phyloP scores from a whole-genome alignment of 2,113 vertebrate genomes.

The Psammodynastes pulverulentus region DNA sequence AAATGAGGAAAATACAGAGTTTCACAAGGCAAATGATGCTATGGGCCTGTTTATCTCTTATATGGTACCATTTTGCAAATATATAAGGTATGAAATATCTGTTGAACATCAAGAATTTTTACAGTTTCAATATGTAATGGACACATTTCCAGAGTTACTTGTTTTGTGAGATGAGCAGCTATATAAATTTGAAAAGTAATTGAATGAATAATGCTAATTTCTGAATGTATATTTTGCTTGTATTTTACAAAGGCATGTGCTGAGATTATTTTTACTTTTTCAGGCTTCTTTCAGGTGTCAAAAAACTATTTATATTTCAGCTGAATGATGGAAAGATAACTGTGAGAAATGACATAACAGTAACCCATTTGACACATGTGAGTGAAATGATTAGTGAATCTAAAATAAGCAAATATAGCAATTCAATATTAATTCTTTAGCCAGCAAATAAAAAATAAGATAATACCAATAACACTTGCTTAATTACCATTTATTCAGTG shows the following conservation, averaged over 20 bases:
- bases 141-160: not conserved
- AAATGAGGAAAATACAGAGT: not conserved
- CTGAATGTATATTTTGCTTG: not conserved
- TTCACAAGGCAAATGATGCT: not conserved
- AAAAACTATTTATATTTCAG: conserved; percentile 95
- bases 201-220: not conserved
- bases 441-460: not conserved
- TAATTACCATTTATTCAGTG: not conserved
- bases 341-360: conserved; percentile 86
- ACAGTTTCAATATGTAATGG: not conserved
- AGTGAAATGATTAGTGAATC: conserved; percentile 57
- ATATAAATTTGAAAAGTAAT: not conserved
- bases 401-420: not conserved
- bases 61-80: not conserved
- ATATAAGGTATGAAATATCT: not conserved
- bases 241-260: not conserved
- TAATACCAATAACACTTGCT: not conserved
- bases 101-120: not conserved
- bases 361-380: conserved; percentile 94
- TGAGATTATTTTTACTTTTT: conserved; percentile 41
- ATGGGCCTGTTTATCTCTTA: not conserved
- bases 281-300: conserved; percentile 95
- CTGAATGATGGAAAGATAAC: conserved; percentile 89
- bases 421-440: not conserved
- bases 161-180: not conserved